Conservation (phyloP, 2,113 vertebrate genomes). For the Seriola dumerili region DNA sequence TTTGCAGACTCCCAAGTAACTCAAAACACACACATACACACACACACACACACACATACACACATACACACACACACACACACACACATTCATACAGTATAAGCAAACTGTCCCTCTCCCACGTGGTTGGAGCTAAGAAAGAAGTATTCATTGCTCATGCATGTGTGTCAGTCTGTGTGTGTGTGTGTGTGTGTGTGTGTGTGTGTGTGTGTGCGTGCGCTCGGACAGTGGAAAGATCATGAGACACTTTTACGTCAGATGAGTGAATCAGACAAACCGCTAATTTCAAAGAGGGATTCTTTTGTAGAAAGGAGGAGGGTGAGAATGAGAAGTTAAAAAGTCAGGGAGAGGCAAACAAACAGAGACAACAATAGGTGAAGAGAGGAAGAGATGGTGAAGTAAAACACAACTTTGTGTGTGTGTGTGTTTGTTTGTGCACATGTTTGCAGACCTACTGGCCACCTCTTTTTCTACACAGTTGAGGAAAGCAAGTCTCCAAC, state of each 20-base stretch:
- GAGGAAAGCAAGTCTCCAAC: constrained; percentile 71
- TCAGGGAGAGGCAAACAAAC: constrained; percentile 14
- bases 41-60: constrained; percentile 65
- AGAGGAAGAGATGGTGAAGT: background rate
- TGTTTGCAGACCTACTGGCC: constrained; percentile 19
- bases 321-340: constrained; percentile 52
- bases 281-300: constrained; percentile 69
- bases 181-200: constrained; percentile 35
- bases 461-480: constrained; percentile 32
- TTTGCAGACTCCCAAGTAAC: constrained; percentile 80
- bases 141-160: constrained; percentile 69
- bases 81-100: constrained; percentile 58
- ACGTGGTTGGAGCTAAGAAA: constrained; percentile 78
- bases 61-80: constrained; percentile 56
- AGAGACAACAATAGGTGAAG: constrained; percentile 34
- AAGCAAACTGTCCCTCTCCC: constrained; percentile 75
- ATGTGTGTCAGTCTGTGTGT: constrained; percentile 26
- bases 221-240: constrained; percentile 80
- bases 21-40: constrained; percentile 66
- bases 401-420: constrained; percentile 1
- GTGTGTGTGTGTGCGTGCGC: constrained; percentile 51
- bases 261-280: constrained; percentile 77
- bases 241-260: constrained; percentile 80
- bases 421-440: background rate
- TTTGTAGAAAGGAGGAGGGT: constrained; percentile 45